Conservation (phyloP, 1,140 invertebrate species). For the Cydia amplana region DNA sequence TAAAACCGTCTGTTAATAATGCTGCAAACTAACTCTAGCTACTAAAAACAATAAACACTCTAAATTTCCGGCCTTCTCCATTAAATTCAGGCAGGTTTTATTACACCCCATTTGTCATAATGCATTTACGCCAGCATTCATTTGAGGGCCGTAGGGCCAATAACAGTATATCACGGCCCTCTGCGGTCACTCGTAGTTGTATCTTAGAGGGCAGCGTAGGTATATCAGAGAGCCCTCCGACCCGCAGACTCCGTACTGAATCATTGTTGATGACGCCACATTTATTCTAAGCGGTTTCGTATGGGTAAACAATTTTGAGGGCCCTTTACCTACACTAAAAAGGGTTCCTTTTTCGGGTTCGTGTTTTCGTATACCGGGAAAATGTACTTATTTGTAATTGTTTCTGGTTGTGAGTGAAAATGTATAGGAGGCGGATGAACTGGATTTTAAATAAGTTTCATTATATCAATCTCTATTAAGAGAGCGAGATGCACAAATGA, state of each 20-base stretch:
- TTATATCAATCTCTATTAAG: no score
- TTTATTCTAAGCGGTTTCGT: slow-evolving; percentile 30
- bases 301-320: slow-evolving; percentile 26
- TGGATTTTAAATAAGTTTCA: no score
- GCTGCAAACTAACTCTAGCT: background rate
- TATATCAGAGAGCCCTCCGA: slow-evolving; percentile 10
- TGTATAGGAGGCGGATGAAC: no score
- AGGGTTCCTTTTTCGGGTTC: background rate
- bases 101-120: slow-evolving; percentile 30
- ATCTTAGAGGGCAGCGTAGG: slow-evolving; percentile 32
- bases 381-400: background rate
- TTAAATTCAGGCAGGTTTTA: slow-evolving; percentile 24
- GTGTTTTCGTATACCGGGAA: background rate
- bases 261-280: slow-evolving; percentile 30
- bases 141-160: slow-evolving; percentile 27
- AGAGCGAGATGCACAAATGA: no score
- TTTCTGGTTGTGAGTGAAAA: background rate
- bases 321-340: background rate
- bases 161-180: slow-evolving; percentile 29
- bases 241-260: slow-evolving; percentile 17
- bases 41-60: background rate
- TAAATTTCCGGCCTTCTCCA: slow-evolving; percentile 3
- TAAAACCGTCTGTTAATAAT: background rate
- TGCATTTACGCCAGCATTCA: slow-evolving; percentile 31
- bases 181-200: slow-evolving; percentile 31